A percentile compares a stretch with the other conserved stretches of the same genome.
Evolutionary conservation across 2,888 invertebrate genomes (phyloP).

Genomic region (Autographa gamma): DNA sequence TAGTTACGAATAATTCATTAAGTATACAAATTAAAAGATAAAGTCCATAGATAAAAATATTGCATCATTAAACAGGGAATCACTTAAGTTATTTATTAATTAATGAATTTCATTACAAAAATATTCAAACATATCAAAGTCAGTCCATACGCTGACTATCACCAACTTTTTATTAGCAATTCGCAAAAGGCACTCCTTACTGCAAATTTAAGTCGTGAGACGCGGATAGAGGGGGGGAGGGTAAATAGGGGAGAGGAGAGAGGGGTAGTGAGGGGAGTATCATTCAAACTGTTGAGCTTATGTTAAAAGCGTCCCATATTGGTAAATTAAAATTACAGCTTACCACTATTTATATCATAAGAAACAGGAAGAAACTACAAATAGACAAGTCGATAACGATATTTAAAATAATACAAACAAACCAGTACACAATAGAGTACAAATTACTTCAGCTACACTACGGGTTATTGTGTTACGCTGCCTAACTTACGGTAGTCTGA

Average conservation of each 20-base stretch:
- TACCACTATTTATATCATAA: conserved; percentile 72
- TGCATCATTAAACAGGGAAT: conserved; percentile 65
- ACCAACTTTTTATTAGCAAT: conserved; percentile 69
- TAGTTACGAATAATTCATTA: conserved; percentile 64
- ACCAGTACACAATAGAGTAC: conserved; percentile 65
- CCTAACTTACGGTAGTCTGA: conserved; percentile 63
- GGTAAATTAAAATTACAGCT: conserved; percentile 64
- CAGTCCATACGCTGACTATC: conserved; percentile 78
- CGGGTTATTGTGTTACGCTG: conserved; percentile 66
- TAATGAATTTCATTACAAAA: conserved; percentile 73
- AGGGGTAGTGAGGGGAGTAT: conserved; percentile 51
- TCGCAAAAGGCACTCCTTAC: conserved; percentile 83
- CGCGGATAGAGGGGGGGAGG: conserved; percentile 31
- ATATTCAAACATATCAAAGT: conserved; percentile 80
- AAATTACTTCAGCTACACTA: conserved; percentile 63
- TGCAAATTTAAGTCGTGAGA: conserved; percentile 65
- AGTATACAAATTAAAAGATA: conserved; percentile 59
- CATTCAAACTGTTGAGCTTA: conserved; percentile 66
- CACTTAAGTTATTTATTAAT: conserved; percentile 60
- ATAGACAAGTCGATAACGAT: conserved; percentile 71
- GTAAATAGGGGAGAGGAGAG: not conserved
- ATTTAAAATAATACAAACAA: conserved; percentile 67
- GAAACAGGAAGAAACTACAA: conserved; percentile 81
- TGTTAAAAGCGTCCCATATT: conserved; percentile 60
- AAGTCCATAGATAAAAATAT: conserved; percentile 70